A percentile compares a stretch with the other conserved stretches of the same genome.
Evolutionary conservation across 2,797 vertebrate genomes (phyloP).

Genomic region (Takifugu ocellatus): DNA sequence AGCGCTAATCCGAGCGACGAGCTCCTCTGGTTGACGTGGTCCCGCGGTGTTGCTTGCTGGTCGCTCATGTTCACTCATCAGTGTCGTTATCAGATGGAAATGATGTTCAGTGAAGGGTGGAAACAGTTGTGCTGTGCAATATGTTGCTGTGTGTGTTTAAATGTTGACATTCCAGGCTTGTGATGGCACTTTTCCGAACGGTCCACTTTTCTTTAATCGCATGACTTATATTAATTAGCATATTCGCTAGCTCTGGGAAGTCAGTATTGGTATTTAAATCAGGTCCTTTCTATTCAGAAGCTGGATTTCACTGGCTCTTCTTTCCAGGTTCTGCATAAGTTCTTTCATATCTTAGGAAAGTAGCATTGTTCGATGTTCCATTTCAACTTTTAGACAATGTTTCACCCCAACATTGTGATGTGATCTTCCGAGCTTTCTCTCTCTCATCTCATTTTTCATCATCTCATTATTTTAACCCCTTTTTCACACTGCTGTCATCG

Average conservation of each 20-base stretch:
- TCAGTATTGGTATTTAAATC: too few relatives aligned
- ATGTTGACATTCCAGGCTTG: neutral
- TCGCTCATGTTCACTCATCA: constrained; percentile 44
- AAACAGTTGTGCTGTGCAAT: neutral
- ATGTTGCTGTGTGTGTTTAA: neutral
- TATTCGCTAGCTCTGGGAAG: too few relatives aligned
- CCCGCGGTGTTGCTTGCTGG: constrained; percentile 48
- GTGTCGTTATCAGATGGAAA: constrained; percentile 27
- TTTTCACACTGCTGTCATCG: constrained; percentile 16
- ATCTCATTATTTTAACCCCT: neutral
- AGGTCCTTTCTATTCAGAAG: too few relatives aligned
- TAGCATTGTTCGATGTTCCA: too few relatives aligned
- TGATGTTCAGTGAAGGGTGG: neutral
- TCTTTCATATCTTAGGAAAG: too few relatives aligned
- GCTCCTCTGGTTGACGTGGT: constrained; percentile 45
- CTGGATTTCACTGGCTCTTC: too few relatives aligned
- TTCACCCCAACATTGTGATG: too few relatives aligned
- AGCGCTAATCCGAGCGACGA: constrained; percentile 27
- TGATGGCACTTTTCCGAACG: neutral
- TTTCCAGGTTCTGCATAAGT: too few relatives aligned
- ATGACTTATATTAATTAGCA: too few relatives aligned
- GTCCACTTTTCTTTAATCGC: neutral
- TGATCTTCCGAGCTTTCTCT: too few relatives aligned
- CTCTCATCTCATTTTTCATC: constrained; percentile 6
- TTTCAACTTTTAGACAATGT: too few relatives aligned